A percentile compares a stretch with the other conserved stretches of the same genome.
These are phyloP conservation scores for Archips xylosteana DNA, from an alignment of 2,888 invertebrate species.

Conservation along the genomic window DNA sequence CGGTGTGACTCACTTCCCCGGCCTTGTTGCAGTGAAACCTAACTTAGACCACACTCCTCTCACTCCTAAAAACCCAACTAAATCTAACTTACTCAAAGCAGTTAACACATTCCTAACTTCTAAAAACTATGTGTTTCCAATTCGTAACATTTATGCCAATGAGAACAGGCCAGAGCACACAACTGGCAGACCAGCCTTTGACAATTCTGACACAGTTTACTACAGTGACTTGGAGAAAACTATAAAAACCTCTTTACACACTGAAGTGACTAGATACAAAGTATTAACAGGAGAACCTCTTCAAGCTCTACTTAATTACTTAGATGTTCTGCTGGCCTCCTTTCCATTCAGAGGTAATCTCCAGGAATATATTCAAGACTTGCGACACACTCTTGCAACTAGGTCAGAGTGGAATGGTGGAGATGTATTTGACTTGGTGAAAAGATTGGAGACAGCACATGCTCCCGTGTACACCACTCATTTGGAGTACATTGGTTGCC, in stretches of 20 bases:
- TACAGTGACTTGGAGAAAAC: constrained; percentile 96
- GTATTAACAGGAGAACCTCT: constrained; percentile 90
- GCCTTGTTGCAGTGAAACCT: constrained; percentile 79
- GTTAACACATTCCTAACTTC: constrained; percentile 82
- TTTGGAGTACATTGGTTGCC: constrained; percentile 91
- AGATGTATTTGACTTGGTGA: constrained; percentile 85
- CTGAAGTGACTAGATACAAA: constrained; percentile 92
- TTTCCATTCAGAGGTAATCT: constrained; percentile 92
- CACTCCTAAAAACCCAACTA: constrained; percentile 70
- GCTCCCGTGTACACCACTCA: constrained; percentile 84
- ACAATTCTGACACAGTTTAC: constrained; percentile 87
- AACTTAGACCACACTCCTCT: constrained; percentile 68
- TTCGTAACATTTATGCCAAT: constrained; percentile 57
- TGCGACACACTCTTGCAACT: constrained; percentile 82
- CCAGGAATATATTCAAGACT: constrained; percentile 86
- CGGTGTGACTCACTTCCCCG: constrained; percentile 82
- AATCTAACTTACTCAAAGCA: constrained; percentile 75
- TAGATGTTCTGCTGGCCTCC: constrained; percentile 89
- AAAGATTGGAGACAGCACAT: constrained; percentile 80
- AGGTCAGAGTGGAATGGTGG: constrained; percentile 85
- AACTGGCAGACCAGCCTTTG: constrained; percentile 45
- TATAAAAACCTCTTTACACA: constrained; percentile 92
- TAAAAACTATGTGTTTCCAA: constrained; percentile 75
- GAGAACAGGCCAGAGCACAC: constrained; percentile 48
- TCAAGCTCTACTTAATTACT: constrained; percentile 89